These are phyloP conservation scores for Stenurella melanura DNA, from an alignment of 2,888 invertebrate species.

Conservation along the genomic window DNA sequence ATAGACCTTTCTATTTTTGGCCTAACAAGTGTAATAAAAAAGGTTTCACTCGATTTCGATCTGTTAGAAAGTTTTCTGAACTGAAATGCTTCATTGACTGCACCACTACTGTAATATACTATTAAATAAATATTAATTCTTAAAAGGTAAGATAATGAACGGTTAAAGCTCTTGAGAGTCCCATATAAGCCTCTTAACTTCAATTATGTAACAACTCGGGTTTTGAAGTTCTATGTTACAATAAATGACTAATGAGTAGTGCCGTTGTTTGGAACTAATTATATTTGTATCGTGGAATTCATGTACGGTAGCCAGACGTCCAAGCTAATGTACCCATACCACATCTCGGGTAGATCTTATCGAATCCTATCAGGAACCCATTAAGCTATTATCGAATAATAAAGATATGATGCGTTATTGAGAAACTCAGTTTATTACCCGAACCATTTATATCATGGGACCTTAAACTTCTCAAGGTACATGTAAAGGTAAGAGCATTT, in stretches of 20 bases:
- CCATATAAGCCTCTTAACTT: neutral
- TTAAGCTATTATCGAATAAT: conserved; percentile 3
- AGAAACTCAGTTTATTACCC: neutral
- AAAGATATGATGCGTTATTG: neutral
- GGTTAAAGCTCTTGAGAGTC: neutral
- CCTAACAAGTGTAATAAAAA: no score
- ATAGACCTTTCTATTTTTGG: no score
- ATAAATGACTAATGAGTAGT: neutral
- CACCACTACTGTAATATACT: neutral
- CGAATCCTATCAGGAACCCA: conserved; percentile 3
- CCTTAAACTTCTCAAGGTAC: neutral
- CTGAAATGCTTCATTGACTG: no score
- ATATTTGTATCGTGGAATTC: neutral
- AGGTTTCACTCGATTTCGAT: no score
- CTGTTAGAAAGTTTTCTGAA: no score
- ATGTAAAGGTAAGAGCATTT: no score
- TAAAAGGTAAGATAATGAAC: neutral
- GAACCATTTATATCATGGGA: neutral
- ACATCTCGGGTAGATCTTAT: conserved; percentile 18
- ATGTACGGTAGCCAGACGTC: neutral
- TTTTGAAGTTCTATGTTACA: neutral
- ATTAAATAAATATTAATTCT: neutral
- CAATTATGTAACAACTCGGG: neutral
- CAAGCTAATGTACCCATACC: conserved; percentile 8
- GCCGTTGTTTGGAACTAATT: conserved; percentile 13